phyloP scores from a whole-genome alignment of 2,888 invertebrate genomes.

The Blomia tropicalis region DNA sequence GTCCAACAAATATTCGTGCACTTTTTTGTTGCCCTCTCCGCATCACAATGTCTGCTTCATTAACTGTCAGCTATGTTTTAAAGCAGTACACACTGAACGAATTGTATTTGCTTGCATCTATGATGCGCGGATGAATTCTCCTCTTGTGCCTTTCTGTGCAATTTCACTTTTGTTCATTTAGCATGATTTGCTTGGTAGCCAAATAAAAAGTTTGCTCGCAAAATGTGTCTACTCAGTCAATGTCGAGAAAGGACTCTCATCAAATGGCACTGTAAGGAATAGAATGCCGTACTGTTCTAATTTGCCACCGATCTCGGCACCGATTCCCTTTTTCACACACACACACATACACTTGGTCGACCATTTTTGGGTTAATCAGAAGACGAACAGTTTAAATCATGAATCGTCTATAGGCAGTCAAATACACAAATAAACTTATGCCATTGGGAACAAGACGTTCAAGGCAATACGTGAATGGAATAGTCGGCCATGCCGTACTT shows the following conservation, averaged over 20 bases:
- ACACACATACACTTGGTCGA: no score
- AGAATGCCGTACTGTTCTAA: no score
- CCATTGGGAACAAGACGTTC: background rate
- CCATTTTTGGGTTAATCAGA: background rate
- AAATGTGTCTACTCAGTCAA: no score
- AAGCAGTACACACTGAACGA: background rate
- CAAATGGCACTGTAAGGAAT: no score
- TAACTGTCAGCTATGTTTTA: constrained; percentile 6
- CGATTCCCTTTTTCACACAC: no score
- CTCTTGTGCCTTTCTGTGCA: background rate
- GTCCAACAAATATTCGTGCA: no score
- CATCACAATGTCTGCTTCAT: background rate
- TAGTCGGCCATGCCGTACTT: background rate
- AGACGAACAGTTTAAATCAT: background rate
- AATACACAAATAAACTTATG: background rate
- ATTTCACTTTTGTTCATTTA: constrained; percentile 1
- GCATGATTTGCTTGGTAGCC: background rate
- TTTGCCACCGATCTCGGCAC: background rate
- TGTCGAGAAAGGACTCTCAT: no score
- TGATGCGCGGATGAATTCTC: no score
- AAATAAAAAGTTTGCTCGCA: background rate
- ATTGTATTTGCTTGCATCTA: no score
- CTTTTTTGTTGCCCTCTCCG: no score
- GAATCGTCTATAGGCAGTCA: no score
- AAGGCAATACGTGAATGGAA: background rate